Conservation (phyloP, 2,113 vertebrate species). For the Cinclus cinclus region DNA sequence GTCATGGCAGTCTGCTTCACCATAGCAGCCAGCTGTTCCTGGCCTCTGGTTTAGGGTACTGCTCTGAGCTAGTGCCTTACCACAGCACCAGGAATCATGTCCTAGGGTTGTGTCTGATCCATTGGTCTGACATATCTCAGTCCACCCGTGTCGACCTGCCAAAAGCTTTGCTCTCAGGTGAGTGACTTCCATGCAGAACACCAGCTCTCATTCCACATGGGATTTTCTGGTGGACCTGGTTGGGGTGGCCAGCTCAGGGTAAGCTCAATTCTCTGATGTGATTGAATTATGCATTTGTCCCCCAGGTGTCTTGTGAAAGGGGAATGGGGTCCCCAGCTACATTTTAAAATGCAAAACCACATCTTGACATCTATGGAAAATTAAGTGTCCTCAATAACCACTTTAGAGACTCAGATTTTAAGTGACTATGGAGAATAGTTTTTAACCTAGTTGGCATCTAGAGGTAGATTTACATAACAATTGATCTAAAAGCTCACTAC, state of each 20-base stretch:
- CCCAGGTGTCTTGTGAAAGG: neutral
- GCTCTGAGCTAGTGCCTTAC: neutral
- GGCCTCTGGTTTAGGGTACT: neutral
- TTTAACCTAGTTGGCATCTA: slow-evolving; percentile 25
- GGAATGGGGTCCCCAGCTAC: neutral
- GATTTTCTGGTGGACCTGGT: neutral
- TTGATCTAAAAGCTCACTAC: slow-evolving; percentile 28
- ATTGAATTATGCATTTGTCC: neutral
- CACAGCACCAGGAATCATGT: neutral
- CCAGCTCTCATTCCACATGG: neutral
- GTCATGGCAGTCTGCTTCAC: neutral
- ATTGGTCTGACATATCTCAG: neutral
- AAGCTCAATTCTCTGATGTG: neutral
- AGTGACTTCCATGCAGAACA: neutral
- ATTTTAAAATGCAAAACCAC: neutral
- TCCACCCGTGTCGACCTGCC: neutral
- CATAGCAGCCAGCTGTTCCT: neutral
- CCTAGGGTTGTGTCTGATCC: rapidly evolving
- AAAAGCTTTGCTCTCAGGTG: neutral
- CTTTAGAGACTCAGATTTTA: slow-evolving; percentile 13
- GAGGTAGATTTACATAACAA: slow-evolving; percentile 47
- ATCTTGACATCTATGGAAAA: neutral
- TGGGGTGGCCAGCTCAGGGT: neutral
- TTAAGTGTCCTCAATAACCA: neutral
- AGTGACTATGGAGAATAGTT: slow-evolving; percentile 18